Conservation (phyloP, 2,113 vertebrate species). For the Marcusenius ussheri region DNA sequence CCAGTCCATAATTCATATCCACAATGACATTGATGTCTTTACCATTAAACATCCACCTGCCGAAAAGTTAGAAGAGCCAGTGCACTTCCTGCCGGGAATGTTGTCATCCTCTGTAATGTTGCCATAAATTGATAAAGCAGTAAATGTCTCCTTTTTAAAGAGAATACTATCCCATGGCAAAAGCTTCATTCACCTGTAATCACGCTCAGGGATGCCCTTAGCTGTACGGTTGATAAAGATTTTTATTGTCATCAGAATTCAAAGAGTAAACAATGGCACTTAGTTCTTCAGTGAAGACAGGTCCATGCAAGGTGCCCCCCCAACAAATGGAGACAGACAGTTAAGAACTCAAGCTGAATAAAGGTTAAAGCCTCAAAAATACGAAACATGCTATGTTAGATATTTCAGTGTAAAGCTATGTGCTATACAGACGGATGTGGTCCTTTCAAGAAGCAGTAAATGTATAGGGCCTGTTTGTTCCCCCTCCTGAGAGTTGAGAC, state of each 20-base stretch:
- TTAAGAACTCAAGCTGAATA: neutral
- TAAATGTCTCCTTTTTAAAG: neutral
- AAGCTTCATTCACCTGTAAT: constrained; percentile 59
- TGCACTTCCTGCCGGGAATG: neutral
- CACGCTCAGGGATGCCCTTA: constrained; percentile 64
- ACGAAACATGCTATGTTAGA: neutral
- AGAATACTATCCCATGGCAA: neutral
- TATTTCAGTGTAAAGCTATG: neutral
- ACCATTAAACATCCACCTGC: constrained; percentile 78
- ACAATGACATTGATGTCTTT: constrained; percentile 65
- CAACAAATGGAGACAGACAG: constrained; percentile 39
- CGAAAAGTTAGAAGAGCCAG: constrained; percentile 16
- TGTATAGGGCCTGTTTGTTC: neutral
- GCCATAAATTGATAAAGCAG: neutral
- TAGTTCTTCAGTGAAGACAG: constrained; percentile 76
- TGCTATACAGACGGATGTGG: neutral
- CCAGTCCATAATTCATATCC: constrained; percentile 71
- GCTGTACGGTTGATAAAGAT: constrained; percentile 77
- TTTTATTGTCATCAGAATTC: constrained; percentile 60
- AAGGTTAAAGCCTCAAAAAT: neutral
- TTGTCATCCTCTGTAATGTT: neutral
- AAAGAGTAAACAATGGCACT: constrained; percentile 69
- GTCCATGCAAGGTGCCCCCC: constrained; percentile 58
- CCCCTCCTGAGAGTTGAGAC: neutral
- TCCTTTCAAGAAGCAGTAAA: neutral